These are phyloP conservation scores for Romanogobio albipinnatus DNA, from an alignment of 2,113 vertebrate genomes.

Conservation along the genomic window DNA sequence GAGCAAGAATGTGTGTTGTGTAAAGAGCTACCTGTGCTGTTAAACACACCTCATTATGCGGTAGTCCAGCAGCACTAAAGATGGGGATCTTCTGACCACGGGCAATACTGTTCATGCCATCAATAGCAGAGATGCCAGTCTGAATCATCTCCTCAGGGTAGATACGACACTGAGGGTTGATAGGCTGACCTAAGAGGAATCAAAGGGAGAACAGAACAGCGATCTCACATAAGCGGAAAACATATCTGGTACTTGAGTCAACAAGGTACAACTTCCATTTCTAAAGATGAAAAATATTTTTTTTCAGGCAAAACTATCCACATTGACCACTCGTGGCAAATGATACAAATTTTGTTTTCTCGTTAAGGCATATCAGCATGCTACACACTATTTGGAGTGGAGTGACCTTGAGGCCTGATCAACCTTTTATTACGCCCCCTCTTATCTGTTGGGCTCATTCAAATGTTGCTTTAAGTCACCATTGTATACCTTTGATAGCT, in stretches of 20 bases:
- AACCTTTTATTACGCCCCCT: background rate
- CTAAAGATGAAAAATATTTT: background rate
- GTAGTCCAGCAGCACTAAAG: conserved; percentile 82
- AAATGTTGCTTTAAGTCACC: background rate
- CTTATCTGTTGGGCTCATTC: conserved; percentile 13
- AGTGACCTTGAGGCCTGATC: conserved; percentile 32
- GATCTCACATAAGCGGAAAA: background rate
- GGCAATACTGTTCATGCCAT: conserved; percentile 85
- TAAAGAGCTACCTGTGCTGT: background rate
- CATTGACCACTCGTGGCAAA: background rate
- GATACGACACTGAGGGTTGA: conserved; percentile 84
- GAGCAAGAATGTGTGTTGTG: background rate
- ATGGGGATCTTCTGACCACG: conserved; percentile 85
- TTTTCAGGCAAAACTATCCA: background rate
- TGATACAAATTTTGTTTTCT: background rate
- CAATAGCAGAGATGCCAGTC: conserved; percentile 82
- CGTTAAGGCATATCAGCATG: background rate
- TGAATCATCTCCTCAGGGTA: conserved; percentile 87
- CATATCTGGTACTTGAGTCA: background rate
- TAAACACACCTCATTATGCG: conserved; percentile 80
- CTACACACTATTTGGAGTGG: conserved; percentile 16
- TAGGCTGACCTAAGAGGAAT: conserved; percentile 75
- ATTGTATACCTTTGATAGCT: conserved; percentile 30
- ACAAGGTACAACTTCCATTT: background rate
- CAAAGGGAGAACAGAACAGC: background rate